Base-by-base conservation (phyloP, 2,797 vertebrate species). In the Darevskia nairensis region DNA sequence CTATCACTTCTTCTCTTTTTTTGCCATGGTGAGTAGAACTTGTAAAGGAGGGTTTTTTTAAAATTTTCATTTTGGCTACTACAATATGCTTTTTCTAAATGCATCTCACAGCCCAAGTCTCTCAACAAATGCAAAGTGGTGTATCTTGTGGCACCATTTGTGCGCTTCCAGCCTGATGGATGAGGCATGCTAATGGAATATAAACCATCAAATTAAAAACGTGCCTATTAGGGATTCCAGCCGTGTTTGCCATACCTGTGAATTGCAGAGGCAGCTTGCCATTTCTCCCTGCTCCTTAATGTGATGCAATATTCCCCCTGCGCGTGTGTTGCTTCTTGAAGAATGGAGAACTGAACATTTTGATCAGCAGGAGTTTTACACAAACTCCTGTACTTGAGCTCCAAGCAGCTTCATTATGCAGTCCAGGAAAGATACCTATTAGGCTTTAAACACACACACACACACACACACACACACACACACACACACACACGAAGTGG, bases 151-250 rank as follows among this genome's bases (percentile, higher is more conserved):
- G 78, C 92, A 90, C 87, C 77, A 89, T 95, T 94, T 94, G 94
- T 93, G 94, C 89, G 84, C 92, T 90, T 91, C 94, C 92, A 91
- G 84, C 92, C 93, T 94, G 94, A 92, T 89, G 88, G 90, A 96
- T 91, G 92, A 95, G 92, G 64, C 86, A 95, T 91, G 86, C 85
- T 95, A 92, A 93, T 93, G 91, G 94, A 94, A 96, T 96, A 95
- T 94, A 97, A 97, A 96, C 90, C 93, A 95, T 94, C 82, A 89
- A 91, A 96, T 96, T 96, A 96, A 96, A 96, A 94, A 93, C 79
- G 82, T 90, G 90, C 89, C 59, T 94, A 91, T 93, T 92, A 94
- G 71, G n/a, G 32, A 95, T 87, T 91, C 88, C 74, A 75, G 44
- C 61, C 23, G 21, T 78, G 87, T 92, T 90, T 68, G 3, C 86